Conservation (phyloP, 2,797 vertebrate genomes). For the Morelia viridis region DNA sequence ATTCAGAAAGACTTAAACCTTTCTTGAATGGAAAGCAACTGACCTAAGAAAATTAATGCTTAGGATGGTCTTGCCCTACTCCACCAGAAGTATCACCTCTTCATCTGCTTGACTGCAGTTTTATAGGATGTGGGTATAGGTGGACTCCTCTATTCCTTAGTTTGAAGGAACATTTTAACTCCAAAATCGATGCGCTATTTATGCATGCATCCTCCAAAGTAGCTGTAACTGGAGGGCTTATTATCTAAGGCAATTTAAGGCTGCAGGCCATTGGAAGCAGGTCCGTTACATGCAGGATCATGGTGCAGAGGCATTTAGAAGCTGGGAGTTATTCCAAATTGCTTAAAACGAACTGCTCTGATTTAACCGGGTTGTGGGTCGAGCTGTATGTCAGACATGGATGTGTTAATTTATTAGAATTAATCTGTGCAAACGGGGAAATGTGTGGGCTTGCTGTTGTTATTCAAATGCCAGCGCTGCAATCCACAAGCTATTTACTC, state of each 20-base stretch:
- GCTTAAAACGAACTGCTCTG: not conserved
- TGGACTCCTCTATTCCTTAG: not conserved
- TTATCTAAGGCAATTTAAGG: not conserved
- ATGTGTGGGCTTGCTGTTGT: not conserved
- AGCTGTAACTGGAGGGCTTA: not conserved
- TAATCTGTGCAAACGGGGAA: not conserved
- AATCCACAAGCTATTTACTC: constrained; percentile 7
- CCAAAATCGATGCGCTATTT: not conserved
- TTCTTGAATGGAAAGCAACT: not conserved
- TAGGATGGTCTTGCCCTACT: not conserved
- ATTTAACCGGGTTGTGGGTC: not conserved
- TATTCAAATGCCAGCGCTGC: constrained; percentile 11
- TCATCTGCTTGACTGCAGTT: not conserved
- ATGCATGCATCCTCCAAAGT: not conserved
- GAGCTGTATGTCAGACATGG: not conserved
- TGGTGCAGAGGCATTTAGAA: not conserved
- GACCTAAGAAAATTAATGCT: not conserved
- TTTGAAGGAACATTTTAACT: not conserved
- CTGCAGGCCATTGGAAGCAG: not conserved
- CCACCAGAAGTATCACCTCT: not conserved
- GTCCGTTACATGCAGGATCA: not conserved
- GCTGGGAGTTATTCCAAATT: not conserved
- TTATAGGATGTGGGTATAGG: not conserved
- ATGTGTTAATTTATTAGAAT: not conserved
- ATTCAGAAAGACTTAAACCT: not conserved